A percentile compares a stretch with the other conserved stretches of the same genome.
These are phyloP conservation scores for Cerastoderma edule DNA, from an alignment of 2,888 invertebrate species.

Conservation along the genomic window DNA sequence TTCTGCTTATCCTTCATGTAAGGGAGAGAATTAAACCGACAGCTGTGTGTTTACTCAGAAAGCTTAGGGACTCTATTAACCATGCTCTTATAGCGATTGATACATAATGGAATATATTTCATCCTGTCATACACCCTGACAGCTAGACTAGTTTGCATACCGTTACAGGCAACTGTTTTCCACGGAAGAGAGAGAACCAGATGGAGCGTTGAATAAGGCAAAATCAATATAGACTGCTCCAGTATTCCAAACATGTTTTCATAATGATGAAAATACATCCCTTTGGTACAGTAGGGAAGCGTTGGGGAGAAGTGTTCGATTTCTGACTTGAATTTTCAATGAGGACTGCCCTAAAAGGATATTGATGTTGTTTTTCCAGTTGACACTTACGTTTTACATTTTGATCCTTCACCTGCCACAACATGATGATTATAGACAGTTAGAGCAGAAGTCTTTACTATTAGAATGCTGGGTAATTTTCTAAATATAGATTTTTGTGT, in stretches of 20 bases:
- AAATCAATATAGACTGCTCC: conserved; percentile 13
- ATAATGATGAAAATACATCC: conserved; percentile 17
- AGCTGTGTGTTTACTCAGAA: too few relatives aligned
- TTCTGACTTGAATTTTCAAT: conserved; percentile 19
- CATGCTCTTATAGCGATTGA: conserved; percentile 23
- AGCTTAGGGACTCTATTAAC: too few relatives aligned
- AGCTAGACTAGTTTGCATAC: conserved; percentile 16
- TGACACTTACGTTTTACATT: conserved; percentile 21
- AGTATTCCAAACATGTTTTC: conserved; percentile 12
- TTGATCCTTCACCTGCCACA: too few relatives aligned
- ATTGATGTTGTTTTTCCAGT: conserved; percentile 14
- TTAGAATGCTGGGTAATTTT: too few relatives aligned
- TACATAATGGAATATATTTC: conserved; percentile 31
- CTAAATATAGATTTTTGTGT: too few relatives aligned
- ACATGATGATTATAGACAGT: too few relatives aligned
- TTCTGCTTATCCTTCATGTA: too few relatives aligned
- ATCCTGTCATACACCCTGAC: conserved; percentile 21
- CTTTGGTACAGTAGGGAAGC: neutral
- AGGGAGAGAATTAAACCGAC: too few relatives aligned
- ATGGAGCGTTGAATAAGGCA: conserved; percentile 4
- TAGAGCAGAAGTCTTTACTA: too few relatives aligned
- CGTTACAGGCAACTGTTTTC: conserved; percentile 7
- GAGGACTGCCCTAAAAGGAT: conserved; percentile 23
- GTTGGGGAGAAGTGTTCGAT: neutral
- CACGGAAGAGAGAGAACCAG: conserved; percentile 8